Evolutionary conservation across 2,113 vertebrate species (phyloP), one percentile per base, ranked within the genome.

Genomic region (Lethenteron reissneri): DNA sequence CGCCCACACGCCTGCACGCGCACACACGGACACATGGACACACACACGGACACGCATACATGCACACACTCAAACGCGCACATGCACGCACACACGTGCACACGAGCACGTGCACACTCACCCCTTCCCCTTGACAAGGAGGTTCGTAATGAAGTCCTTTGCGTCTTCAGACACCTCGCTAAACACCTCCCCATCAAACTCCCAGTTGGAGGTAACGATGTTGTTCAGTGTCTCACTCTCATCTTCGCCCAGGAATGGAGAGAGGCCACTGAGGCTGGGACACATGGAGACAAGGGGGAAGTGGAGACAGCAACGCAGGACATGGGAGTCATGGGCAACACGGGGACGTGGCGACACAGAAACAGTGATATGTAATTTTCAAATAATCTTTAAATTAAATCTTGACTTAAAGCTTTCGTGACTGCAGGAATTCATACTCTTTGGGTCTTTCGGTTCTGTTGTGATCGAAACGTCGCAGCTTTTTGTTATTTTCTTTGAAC

Each of bases 121-220:
- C 87, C 83, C 79, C 77, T 84, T 85, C 57, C n/a, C 79, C 76
- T 82, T 85, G 78, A 85, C 80, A 19, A 89, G 82, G 76, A 90
- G 83, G 57, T 84, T 83, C 64, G 83, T 84, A 74, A 90, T 82
- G 0, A 90, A 89, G 75, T 87, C 84, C 74, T 85, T 87, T 76
- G 86, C 87, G 71, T 90, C 86, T 0, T 81, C 78, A 0, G 87
- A 88, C 69, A 90, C 78, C 0, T 82, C 82, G 73, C 87, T 85
- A 1, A 90, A 90, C 14, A 83, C 84, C 60, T 89, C 86, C n/a
- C 87, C 84, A 0, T 89, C 86, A 0, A 88, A 88, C 72, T 86
- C 87, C 85, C 86, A 86, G 76, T 83, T 82, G 75, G 80, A 78
- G 13, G 79, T 78, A 15, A 88, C 78, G 19, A 89, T 83, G 0